A percentile compares a stretch with the other conserved stretches of the same genome.
These are phyloP conservation scores for Volucella inanis DNA, from an alignment of 2,888 invertebrate species.

Conservation along the genomic window DNA sequence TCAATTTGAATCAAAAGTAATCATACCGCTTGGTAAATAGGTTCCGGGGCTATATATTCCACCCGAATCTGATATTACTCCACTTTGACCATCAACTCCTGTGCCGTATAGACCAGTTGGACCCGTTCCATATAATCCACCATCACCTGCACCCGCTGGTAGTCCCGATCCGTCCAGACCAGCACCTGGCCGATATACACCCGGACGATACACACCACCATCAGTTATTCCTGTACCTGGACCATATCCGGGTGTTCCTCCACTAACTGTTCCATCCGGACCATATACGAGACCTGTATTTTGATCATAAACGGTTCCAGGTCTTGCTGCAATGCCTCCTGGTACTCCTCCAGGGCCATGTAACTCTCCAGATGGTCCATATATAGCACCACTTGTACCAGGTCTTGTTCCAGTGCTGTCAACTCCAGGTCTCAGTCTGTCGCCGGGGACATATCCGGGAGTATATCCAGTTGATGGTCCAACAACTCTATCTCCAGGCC, in stretches of 20 bases:
- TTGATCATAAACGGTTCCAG: no score
- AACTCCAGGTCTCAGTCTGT: slow-evolving; percentile 23
- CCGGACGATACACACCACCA: background rate
- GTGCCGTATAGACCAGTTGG: slow-evolving; percentile 16
- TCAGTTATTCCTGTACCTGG: no score
- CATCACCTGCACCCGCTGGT: background rate
- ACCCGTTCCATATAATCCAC: slow-evolving; percentile 2
- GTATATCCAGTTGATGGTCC: background rate
- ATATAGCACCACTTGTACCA: slow-evolving; percentile 1
- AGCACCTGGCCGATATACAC: slow-evolving; percentile 11
- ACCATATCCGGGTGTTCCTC: no score
- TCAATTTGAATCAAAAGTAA: slow-evolving; percentile 25
- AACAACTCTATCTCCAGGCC: background rate
- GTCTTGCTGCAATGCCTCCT: no score
- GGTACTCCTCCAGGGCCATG: no score
- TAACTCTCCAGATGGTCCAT: no score
- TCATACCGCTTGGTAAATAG: slow-evolving; percentile 44
- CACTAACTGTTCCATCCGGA: no score
- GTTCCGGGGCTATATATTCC: slow-evolving; percentile 25
- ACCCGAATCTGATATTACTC: no score
- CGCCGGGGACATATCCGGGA: no score
- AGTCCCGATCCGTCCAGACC: slow-evolving; percentile 4
- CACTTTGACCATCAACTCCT: background rate
- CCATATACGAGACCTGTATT: no score
- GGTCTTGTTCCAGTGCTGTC: slow-evolving; percentile 56